These are phyloP conservation scores for Planococcus citri DNA, from an alignment of 1,140 invertebrate species.

Conservation along the genomic window DNA sequence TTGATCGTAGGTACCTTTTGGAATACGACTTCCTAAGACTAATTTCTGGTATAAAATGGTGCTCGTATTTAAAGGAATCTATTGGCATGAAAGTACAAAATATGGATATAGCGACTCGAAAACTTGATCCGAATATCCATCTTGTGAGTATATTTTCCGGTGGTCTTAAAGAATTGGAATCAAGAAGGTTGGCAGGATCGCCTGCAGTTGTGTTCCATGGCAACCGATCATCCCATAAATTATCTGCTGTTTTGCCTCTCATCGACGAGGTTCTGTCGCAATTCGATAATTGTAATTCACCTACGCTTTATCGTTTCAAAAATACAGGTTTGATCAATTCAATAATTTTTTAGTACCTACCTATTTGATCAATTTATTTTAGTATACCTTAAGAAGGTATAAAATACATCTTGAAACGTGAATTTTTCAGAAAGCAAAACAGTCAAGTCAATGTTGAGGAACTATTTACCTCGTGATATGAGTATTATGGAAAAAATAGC, in stretches of 20 bases:
- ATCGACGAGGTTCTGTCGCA: not conserved
- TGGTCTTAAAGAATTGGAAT: not conserved
- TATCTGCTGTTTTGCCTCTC: not conserved
- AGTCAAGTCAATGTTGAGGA: not conserved
- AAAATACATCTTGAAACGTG: not conserved
- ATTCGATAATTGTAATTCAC: slow-evolving; percentile 1
- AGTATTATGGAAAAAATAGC: not conserved
- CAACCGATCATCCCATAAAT: not conserved
- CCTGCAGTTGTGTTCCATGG: not conserved
- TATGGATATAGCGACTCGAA: not conserved
- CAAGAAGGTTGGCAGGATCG: not conserved
- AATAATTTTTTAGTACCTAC: not conserved
- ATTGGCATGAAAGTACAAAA: not conserved
- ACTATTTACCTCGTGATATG: slow-evolving; percentile 1
- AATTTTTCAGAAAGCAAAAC: not conserved
- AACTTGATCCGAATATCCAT: not conserved
- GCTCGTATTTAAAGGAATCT: not conserved
- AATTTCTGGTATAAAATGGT: too few relatives aligned
- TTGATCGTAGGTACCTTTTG: too few relatives aligned
- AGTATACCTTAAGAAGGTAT: not conserved
- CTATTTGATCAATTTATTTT: too few relatives aligned
- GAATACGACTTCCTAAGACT: too few relatives aligned
- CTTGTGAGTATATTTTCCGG: not conserved
- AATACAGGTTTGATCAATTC: not conserved
- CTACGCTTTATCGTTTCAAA: not conserved